phyloP scores from a whole-genome alignment of 30 jellyfish, hydroid and myxozoan genomes.

The Aurelia coerulea region DNA sequence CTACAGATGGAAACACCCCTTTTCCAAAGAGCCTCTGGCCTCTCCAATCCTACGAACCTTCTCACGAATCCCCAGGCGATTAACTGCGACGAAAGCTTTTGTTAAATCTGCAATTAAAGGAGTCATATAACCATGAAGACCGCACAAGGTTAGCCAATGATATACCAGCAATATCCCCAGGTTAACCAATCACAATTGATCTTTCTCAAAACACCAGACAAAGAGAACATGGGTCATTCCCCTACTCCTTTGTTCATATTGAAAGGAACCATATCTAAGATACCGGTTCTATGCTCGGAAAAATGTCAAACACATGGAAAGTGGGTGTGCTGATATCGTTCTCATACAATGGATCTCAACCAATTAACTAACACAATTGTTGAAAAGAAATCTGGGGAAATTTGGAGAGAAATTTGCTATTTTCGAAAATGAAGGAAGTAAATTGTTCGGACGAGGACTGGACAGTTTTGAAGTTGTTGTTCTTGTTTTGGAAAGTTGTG shows the following conservation, averaged over 20 bases:
- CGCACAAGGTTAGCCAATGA: constrained; percentile 52
- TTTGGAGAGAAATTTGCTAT: too few relatives aligned
- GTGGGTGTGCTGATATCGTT: constrained; percentile 2
- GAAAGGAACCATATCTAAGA: constrained; percentile 42
- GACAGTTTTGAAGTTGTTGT: too few relatives aligned
- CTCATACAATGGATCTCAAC: too few relatives aligned
- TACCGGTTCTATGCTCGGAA: constrained; percentile 13
- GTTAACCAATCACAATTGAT: constrained; percentile 46
- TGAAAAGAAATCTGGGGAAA: neutral
- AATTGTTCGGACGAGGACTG: too few relatives aligned
- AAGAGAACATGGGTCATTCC: constrained; percentile 51
- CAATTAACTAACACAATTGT: too few relatives aligned
- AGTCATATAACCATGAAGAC: constrained; percentile 43
- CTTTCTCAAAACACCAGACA: constrained; percentile 22
- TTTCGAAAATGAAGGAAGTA: too few relatives aligned
- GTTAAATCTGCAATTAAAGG: constrained; percentile 16
- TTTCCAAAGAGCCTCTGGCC: constrained; percentile 14
- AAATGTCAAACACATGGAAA: constrained; percentile 53
- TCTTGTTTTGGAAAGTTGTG: too few relatives aligned
- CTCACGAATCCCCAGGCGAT: constrained; percentile 66
- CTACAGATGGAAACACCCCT: constrained; percentile 54
- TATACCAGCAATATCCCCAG: constrained; percentile 6
- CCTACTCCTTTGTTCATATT: constrained; percentile 1
- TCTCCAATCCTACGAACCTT: constrained; percentile 11
- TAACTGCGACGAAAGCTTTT: constrained; percentile 25